These are phyloP conservation scores for Sander lucioperca DNA, from an alignment of 2,113 vertebrate genomes.

Conservation along the genomic window DNA sequence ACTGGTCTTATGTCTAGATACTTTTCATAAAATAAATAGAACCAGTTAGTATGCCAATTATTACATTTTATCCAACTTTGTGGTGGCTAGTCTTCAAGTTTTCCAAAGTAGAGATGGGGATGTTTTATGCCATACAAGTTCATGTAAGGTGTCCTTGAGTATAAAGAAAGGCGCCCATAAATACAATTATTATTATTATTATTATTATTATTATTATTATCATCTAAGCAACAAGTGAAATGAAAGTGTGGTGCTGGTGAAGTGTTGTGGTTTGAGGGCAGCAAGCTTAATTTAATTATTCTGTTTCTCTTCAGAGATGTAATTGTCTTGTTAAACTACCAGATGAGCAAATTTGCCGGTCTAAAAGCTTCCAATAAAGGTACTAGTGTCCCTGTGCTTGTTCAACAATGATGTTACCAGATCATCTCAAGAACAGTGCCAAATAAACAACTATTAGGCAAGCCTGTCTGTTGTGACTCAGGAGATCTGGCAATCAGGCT, in stretches of 20 bases:
- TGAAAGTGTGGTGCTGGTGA: background rate
- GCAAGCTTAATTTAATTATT: background rate
- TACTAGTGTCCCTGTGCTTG: slow-evolving; percentile 2
- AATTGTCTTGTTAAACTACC: background rate
- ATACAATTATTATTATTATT: too few species aligned
- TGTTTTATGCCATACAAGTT: background rate
- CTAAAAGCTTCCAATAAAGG: slow-evolving; percentile 8
- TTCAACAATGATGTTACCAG: slow-evolving; percentile 7
- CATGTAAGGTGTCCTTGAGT: too few species aligned
- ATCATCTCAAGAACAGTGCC: background rate
- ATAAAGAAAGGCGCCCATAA: too few species aligned
- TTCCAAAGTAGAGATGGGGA: background rate
- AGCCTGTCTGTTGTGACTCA: background rate
- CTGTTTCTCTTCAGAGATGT: background rate
- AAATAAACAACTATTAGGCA: background rate
- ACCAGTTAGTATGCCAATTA: background rate
- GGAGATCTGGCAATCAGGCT: background rate
- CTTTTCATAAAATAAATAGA: background rate
- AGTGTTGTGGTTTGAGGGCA: background rate
- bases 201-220: too few species aligned
- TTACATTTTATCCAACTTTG: background rate
- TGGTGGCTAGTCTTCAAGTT: background rate
- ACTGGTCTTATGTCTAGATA: background rate
- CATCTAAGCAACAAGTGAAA: background rate
- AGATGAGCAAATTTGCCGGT: background rate